Evolutionary conservation across 1,140 invertebrate species (phyloP), one percentile per base, ranked within the genome.

Genomic region (Lysiphlebus fabarum): DNA sequence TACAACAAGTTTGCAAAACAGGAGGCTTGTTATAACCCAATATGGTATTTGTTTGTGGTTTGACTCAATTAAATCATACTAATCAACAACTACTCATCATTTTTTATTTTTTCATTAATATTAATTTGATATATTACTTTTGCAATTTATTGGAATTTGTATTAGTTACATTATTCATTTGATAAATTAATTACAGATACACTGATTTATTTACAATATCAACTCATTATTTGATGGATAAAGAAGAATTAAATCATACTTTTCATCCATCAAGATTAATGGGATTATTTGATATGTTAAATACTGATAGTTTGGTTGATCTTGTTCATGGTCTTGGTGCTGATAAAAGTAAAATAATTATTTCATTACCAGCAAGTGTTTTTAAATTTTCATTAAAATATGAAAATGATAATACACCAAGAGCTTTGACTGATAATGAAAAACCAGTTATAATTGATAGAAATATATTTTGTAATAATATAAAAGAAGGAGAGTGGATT

Each of bases 301-400:
- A 91, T 65, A 86, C 87, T 54, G 90, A 92, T 72, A 90, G 88
- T 33, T 76, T 91, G 34, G 83, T 91, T 37, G 90, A 92, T 73
- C 78, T 92, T 44, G 82, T 88, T 1, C 82, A 81, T 7, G 87
- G 88, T 26, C 78, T 91, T 38, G 89, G 89, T 45, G 86, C 84
- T 2, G 85, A 86, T 3, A 81, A 87, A 33, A 81, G 84, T 2
- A 89, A 89, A 72, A 71, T 91, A 7, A 75, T 90, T 7, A 80
- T 91, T 62, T 84, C 86, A n/a, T 70, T 88, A 7, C 88, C 90
- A 2, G 83, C 86, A 0, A 85, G 81, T 14, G 89, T 82, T 0
- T 85, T 82, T 57, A 79, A 83, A 73, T 91, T 90, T 75, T 82
- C 75, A 7, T 80, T 92, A 5, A 74, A 82, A 59, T 84, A 88